Base-by-base conservation (phyloP, 2,113 vertebrate genomes). In the Dicentrarchus labrax region DNA sequence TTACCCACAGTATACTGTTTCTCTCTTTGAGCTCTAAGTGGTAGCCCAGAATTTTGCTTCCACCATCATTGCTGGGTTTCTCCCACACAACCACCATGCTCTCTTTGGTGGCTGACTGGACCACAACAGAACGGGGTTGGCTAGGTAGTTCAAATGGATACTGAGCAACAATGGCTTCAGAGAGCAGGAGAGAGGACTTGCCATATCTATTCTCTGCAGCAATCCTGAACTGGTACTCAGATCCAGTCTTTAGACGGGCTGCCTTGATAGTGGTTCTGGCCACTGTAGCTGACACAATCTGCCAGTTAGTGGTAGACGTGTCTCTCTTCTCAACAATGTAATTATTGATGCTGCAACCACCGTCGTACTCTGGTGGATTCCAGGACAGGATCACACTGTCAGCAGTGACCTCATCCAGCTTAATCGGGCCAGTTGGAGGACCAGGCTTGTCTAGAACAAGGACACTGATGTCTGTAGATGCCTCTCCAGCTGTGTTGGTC, bases 251-350 rank as follows among this genome's bases (percentile, higher is more conserved):
- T 36, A 99, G 93, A 78, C 97, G 95, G 76, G 95, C 95, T 56
- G 97, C 98, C 90, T 99, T 99, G 89, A 98, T 96, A 13, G 97
- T 99, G 87, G 97, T 99, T 94, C 98, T 97, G 72, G 98, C 98
- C 78, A 99, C 97, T 41, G 98, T 99, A 57, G 98, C 98, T 85
- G 98, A 99, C 70, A 99, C 97, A 90, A 97, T 98, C 77, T 99
- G 98, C 98, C 98, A 99, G 86, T 95, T 95, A 3, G 97, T 99
- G n/a, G 98, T 99, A n/a, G 98, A 97, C 67, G 98, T 99, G 78
- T 99, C 98, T 92, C 98, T 96, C 93, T 97, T 99, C 92, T 99
- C 98, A 70, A 99, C 98, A 77, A 99, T 96, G 50, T 99, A 99
- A 88, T 99, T 99, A 86, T 97, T 99, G 87, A 99, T 99, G 66